A percentile compares a stretch with the other conserved stretches of the same genome.
phyloP scores from a whole-genome alignment of 2,888 invertebrate genomes.

The Apamea crenata region DNA sequence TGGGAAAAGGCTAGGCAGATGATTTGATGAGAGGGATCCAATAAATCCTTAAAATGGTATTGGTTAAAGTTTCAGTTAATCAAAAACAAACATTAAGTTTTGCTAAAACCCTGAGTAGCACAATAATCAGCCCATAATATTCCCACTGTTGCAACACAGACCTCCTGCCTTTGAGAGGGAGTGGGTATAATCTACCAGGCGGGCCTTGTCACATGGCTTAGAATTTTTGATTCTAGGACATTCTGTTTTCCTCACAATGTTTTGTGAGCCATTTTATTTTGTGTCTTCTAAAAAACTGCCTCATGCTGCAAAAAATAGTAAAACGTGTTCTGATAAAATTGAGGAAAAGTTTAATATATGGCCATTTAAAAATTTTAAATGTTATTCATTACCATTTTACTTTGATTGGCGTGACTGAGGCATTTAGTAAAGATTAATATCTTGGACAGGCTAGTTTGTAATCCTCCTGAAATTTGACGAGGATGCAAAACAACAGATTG shows the following conservation, averaged over 20 bases:
- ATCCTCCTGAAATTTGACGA: too few relatives aligned
- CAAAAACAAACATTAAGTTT: neutral
- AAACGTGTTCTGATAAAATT: too few relatives aligned
- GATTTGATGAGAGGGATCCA: neutral
- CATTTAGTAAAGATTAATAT: neutral
- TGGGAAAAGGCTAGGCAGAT: too few relatives aligned
- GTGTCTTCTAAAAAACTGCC: neutral
- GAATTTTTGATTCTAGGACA: too few relatives aligned
- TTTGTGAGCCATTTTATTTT: neutral
- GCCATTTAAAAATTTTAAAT: neutral
- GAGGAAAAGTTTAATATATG: neutral
- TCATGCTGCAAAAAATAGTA: neutral
- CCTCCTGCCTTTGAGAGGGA: too few relatives aligned
- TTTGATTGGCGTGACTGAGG: neutral
- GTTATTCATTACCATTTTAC: neutral
- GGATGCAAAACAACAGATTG: too few relatives aligned
- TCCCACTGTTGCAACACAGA: too few relatives aligned
- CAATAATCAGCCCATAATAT: neutral
- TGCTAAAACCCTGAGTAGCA: neutral
- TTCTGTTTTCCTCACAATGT: too few relatives aligned
- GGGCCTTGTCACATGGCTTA: too few relatives aligned
- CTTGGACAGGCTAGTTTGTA: too few relatives aligned
- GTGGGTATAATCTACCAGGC: too few relatives aligned
- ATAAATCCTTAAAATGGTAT: neutral
- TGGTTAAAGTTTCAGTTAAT: neutral